Base-by-base conservation (phyloP, 92 coral and sea anemone species). In the Zoanthus sociatus region DNA sequence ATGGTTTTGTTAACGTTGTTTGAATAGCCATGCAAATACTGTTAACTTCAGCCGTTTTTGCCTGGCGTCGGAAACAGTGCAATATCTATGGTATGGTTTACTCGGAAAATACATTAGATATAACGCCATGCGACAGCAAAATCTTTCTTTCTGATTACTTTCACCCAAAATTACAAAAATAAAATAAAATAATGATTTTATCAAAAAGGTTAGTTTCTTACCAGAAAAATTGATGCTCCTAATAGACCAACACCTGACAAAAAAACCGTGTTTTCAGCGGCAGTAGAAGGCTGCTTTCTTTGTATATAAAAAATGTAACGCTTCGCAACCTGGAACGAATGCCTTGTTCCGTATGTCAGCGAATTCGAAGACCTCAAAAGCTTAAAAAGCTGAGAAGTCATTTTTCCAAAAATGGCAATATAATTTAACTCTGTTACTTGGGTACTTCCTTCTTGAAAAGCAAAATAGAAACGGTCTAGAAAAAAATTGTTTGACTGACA, bases 291-390 rank as follows among this genome's bases (percentile, higher is more conserved):
- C 37, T 91, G 76, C 69, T 90, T 92, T 9, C 88, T 64, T 31
- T 92, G 95, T 1, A 86, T 87, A 53, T 90, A 84, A 37, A 90
- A 90, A 8, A 92, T 45, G 33, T 86, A 70, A 69, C 97, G 87
- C 83, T 84, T 82, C 4, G 72, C 78, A 51, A 81, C 17, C 33
- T 47, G 75, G n/a, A 64, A 20, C 20, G 85, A 74, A 32, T 47
- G 30, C 12, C 74, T 47, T 16, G 73, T 10, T 15, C 60, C 16
- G 58, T 47, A 64, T 67, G 33, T n/a, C 56, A 64, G 58, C 26
- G 75, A 12, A 33, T 33, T 33, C 3, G 42, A 33, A 5, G 85
- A 74, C 15, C 46, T 66, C 21, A 81, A 21, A 47, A 64, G 15
- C 48, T 46, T 81, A n/a, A 81, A 3, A 46, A 81, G 21, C 26